These are phyloP conservation scores for Tetranychus urticae DNA, from an alignment of 1,140 invertebrate species.

Conservation along the genomic window DNA sequence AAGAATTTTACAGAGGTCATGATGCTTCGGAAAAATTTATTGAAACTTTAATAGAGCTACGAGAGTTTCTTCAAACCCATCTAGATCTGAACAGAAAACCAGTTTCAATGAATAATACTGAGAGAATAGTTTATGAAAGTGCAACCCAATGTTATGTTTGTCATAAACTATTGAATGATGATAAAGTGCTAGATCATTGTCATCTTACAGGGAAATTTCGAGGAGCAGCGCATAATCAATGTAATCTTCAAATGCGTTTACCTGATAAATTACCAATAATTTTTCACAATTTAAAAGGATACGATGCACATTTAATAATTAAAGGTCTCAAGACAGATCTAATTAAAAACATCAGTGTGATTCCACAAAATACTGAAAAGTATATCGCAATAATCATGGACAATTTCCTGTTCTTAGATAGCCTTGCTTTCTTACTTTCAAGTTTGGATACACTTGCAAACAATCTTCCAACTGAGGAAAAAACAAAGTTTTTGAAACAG, in stretches of 20 bases:
- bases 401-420: not conserved
- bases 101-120: no score
- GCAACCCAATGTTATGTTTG: not conserved
- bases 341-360: not conserved
- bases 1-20: not conserved
- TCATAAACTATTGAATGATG: not conserved
- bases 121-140: no score
- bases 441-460: not conserved
- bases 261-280: not conserved
- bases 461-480: not conserved
- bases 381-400: not conserved
- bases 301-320: not conserved
- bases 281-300: not conserved
- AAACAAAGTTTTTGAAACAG: not conserved
- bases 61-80: not conserved
- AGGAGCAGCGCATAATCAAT: not conserved
- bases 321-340: not conserved
- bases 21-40: not conserved
- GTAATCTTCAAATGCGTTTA: not conserved
- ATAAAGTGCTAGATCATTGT: not conserved
- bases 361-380: not conserved
- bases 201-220: not conserved
- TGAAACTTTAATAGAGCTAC: not conserved
- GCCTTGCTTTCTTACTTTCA: not conserved
- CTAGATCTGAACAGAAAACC: not conserved